Evolutionary conservation across 2,888 invertebrate genomes (phyloP), one percentile per base, ranked within the genome.

Genomic region (Desoria tigrina): DNA sequence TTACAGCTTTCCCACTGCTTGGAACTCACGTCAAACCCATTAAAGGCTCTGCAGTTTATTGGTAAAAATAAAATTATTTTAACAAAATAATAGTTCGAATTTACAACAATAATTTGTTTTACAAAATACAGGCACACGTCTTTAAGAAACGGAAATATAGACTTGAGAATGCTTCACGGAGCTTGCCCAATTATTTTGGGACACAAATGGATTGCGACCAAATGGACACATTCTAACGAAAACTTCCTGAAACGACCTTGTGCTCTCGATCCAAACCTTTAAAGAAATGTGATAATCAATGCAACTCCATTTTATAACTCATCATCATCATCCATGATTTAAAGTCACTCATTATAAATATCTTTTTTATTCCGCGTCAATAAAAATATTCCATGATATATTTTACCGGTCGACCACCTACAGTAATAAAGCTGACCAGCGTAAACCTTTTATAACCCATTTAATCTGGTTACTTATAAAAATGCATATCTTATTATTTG

Each of bases 41-140:
- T 16, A 77, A 77, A 78, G 81, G 81, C 9, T 75, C 78, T 27
- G 80, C 81, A 51, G 80, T 80, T 27, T 79, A 81, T 65, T 81
- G 81, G 81, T 81, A 56, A 11, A 42, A 21, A 42, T 4, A 37
- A 39, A 42, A 53, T 37, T 53, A 24, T 53, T 9, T 24, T 23
- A 26, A 53, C 14, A 7, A 53, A 24, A 11, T 49, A 53, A 11
- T 16, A 39, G 9, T 39, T 39, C 39, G 16, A 39, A 39, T 16
- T 9, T 9, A 11, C 39, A 9, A 11, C 39, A 16, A 4, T 18
- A 39, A 16, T 18, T 42, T 23, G 16, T 24, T 16, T 50, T n/a
- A n/a, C n/a, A n/a, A n/a, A n/a, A n/a, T n/a, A n/a, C n/a, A 68
- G 68, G 68, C 63, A 79, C 71, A 81, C 81, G 65, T 70, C 81